These are phyloP conservation scores for Pentamera pediparva DNA, from an alignment of 53 echinoderm and acorn worm genomes.

Conservation along the genomic window DNA sequence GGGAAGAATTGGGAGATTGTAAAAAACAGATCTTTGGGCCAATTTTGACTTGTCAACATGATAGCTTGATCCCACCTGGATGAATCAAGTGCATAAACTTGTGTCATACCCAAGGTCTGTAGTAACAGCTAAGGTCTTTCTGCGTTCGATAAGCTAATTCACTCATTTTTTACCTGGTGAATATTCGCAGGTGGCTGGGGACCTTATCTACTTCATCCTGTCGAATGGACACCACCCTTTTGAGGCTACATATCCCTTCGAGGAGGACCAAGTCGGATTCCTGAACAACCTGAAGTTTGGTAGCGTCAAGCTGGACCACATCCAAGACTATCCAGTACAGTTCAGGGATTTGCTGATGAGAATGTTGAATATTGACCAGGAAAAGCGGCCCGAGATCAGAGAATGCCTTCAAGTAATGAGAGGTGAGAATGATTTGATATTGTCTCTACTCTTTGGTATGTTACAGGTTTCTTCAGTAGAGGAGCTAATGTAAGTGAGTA, in stretches of 20 bases:
- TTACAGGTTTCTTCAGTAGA: no score
- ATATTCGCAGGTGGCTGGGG: not conserved
- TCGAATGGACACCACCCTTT: constrained; percentile 9
- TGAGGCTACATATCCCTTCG: not conserved
- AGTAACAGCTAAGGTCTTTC: no score
- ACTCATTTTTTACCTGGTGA: no score
- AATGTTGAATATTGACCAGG: not conserved
- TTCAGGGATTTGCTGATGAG: not conserved
- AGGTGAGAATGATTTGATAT: constrained; percentile 2
- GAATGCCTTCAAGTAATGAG: not conserved
- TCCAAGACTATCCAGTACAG: not conserved
- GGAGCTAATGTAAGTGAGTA: no score
- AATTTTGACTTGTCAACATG: no score
- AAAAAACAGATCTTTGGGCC: no score
- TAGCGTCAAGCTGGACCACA: not conserved
- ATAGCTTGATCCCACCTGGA: no score
- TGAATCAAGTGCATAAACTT: no score
- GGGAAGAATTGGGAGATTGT: no score
- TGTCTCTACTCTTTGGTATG: no score
- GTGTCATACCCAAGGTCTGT: no score
- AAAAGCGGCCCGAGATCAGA: not conserved
- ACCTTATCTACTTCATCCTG: not conserved
- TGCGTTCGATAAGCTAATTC: no score
- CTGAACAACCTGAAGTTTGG: not conserved
- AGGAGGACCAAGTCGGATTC: not conserved